phyloP scores from a whole-genome alignment of 2,113 vertebrate species.

The Lasiurus borealis region DNA sequence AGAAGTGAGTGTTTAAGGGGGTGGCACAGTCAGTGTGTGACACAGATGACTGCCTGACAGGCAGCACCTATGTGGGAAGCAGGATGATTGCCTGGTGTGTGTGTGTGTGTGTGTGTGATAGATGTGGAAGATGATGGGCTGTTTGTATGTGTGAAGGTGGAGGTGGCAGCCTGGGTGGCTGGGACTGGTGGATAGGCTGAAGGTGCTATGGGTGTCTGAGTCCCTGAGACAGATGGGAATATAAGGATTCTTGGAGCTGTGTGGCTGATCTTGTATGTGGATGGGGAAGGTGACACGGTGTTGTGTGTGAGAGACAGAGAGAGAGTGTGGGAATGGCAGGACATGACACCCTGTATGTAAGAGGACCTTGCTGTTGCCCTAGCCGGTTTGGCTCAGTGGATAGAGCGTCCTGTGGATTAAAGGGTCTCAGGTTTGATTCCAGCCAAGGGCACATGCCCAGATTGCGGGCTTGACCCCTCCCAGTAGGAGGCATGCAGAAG shows the following conservation, averaged over 20 bases:
- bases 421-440: too few relatives aligned
- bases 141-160: background rate
- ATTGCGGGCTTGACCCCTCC: too few relatives aligned
- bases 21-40: background rate
- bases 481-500: too few relatives aligned
- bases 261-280: background rate
- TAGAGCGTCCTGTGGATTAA: too few relatives aligned
- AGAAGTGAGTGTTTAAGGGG: conserved; percentile 90
- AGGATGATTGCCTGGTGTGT: conserved; percentile 38
- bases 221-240: background rate
- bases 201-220: background rate
- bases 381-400: too few relatives aligned
- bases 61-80: conserved; percentile 33
- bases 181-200: background rate
- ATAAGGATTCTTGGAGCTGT: background rate
- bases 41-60: conserved; percentile 50
- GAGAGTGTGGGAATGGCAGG: background rate
- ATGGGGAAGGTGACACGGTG: background rate
- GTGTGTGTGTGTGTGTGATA: conserved; percentile 28
- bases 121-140: background rate
- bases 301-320: background rate
- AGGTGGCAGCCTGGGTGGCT: background rate
- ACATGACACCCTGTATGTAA: background rate
- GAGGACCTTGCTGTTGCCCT: background rate
- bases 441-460: too few relatives aligned